Evolutionary conservation across 2,797 vertebrate species (phyloP).

Genomic region (Australoheros facetus): DNA sequence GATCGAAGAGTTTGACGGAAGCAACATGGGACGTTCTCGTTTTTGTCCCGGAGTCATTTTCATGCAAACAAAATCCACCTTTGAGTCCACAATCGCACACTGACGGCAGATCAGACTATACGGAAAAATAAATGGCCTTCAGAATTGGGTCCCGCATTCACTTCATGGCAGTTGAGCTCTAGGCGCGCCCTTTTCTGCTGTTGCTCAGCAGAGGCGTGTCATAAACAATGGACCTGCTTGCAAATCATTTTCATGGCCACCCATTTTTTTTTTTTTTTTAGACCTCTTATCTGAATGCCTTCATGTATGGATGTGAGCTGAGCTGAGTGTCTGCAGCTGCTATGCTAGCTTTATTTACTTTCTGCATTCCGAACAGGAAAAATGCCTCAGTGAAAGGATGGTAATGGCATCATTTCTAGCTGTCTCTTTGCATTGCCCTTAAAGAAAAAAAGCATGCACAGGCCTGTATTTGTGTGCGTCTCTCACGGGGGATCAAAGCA

Average conservation of each 20-base stretch:
- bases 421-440: conserved; percentile 44
- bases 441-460: conserved; percentile 6
- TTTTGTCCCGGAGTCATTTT: not conserved
- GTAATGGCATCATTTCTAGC: conserved; percentile 51
- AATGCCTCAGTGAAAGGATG: conserved; percentile 32
- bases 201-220: conserved; percentile 37
- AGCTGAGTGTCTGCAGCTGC: conserved; percentile 13
- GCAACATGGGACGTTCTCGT: not conserved
- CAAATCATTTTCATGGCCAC: conserved; percentile 63
- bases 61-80: not conserved
- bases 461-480: not conserved
- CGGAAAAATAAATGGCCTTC: conserved; percentile 47
- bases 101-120: conserved; percentile 8
- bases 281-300: conserved; percentile 37
- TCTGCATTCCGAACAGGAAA: conserved; percentile 20
- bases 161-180: conserved; percentile 33
- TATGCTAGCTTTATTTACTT: conserved; percentile 49
- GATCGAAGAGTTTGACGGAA: not conserved
- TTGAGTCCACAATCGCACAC: not conserved
- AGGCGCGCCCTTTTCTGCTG: not conserved
- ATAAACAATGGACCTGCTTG: conserved; percentile 41
- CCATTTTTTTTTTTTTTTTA: conserved; percentile 32
- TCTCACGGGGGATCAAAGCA: not conserved
- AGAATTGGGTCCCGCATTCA: conserved; percentile 27
- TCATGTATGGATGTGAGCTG: conserved; percentile 17